Evolutionary conservation across 1,140 invertebrate genomes (phyloP), one percentile per base, ranked within the genome.

Genomic region (Chironomus striatipennis): DNA sequence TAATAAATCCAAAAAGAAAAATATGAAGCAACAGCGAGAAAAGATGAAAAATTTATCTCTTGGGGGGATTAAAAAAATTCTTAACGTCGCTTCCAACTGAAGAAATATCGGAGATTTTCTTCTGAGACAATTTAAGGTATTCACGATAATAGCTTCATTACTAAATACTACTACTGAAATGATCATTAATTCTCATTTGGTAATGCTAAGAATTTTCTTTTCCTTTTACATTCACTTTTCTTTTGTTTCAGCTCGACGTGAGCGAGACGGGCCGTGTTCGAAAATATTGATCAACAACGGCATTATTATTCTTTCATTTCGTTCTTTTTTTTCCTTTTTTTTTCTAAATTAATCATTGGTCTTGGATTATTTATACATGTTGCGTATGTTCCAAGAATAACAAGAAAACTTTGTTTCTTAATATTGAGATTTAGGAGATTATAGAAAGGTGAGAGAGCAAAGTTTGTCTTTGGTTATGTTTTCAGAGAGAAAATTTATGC

Each of bases 321-420:
- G 5, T 5, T 57, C 12, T 57, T 57, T n/a, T 57, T 1, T 15
- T 57, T 57, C 5, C 47, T 15, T 1, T 15, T 57, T 57, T 15
- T 10, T 15, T 57, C 12, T 57, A 57, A 57, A 57, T 57, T 57
- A 57, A 57, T 57, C 47, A 57, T 57, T 57, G 47, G 12, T 15
- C 12, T 57, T 34, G 24, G 24, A 34, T 34, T 34, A 34, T 34
- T 34, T 34, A 34, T 57, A 57, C 47, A 57, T 15, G 12, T 15
- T 57, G 47, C 47, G 47, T 57, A 57, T n/a, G n/a, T 57, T 57
- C 47, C 47, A 15, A 57, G 47, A 57, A 57, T 57, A 57, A 57
- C 47, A 57, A 34, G 24, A 34, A 34, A 34, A 34, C 24, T 34
- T 34, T 34, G 24, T 34, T n/a, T 34, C 24, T 34, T 34, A 34